phyloP scores from a whole-genome alignment of 2,113 vertebrate genomes.

The Oplegnathus fasciatus region DNA sequence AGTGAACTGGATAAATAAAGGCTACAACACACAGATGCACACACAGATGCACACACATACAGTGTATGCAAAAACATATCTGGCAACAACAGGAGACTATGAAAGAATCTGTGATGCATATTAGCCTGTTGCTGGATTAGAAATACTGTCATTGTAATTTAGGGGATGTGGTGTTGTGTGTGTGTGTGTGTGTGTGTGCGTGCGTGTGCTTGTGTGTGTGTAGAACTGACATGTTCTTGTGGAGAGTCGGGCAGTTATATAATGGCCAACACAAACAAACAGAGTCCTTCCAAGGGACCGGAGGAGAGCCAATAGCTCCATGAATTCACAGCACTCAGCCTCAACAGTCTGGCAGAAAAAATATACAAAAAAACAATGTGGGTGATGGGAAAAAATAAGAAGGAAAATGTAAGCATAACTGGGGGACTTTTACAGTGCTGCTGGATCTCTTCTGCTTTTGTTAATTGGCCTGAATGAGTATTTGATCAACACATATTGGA shows the following conservation, averaged over 20 bases:
- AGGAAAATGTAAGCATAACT: slow-evolving; percentile 4
- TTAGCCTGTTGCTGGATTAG: slow-evolving; percentile 29
- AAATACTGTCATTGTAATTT: slow-evolving; percentile 53
- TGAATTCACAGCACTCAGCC: slow-evolving; percentile 64
- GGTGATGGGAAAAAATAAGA: slow-evolving; percentile 13
- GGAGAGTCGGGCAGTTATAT: slow-evolving; percentile 68
- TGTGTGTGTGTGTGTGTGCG: slow-evolving; percentile 20
- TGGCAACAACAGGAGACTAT: neutral
- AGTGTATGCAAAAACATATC: slow-evolving; percentile 42
- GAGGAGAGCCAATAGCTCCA: slow-evolving; percentile 62
- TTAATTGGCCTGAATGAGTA: neutral
- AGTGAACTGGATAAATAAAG: slow-evolving; percentile 34
- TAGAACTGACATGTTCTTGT: slow-evolving; percentile 60
- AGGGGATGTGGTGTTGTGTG: slow-evolving; percentile 23
- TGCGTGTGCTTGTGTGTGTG: slow-evolving; percentile 23
- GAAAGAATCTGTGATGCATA: slow-evolving; percentile 2
- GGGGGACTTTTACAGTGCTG: neutral
- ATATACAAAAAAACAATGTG: slow-evolving; percentile 36
- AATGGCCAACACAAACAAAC: slow-evolving; percentile 80
- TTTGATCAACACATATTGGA: neutral
- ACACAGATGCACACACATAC: neutral
- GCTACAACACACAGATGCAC: slow-evolving; percentile 13
- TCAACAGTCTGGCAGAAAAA: slow-evolving; percentile 55
- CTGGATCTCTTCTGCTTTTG: neutral
- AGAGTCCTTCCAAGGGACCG: slow-evolving; percentile 60